Conservation (phyloP, 2,888 invertebrate genomes). For the Campoplex nolae region DNA sequence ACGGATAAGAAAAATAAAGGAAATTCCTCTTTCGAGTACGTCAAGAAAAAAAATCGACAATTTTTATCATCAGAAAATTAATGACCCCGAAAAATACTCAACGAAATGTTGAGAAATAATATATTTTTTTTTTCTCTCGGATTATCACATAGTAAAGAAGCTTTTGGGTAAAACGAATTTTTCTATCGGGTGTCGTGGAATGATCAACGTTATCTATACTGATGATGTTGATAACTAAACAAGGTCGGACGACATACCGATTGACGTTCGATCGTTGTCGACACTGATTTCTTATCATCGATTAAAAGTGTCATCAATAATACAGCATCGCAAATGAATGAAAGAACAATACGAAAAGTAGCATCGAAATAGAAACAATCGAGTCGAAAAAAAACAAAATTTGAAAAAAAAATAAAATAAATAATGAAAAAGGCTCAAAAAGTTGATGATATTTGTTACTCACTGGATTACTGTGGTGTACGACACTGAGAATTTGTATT, state of each 20-base stretch:
- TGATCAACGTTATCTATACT: constrained; percentile 34
- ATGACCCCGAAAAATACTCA: neutral
- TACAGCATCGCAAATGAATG: neutral
- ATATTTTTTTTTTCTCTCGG: neutral
- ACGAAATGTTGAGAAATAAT: neutral
- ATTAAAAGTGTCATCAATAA: constrained; percentile 22
- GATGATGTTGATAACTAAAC: constrained; percentile 33
- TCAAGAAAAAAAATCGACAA: neutral
- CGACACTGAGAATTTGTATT: constrained; percentile 79
- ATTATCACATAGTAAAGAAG: neutral
- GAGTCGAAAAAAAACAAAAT: neutral
- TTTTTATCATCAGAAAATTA: neutral
- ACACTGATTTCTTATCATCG: constrained; percentile 18
- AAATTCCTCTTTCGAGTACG: neutral
- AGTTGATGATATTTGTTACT: constrained; percentile 68
- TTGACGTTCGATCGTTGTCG: constrained; percentile 24
- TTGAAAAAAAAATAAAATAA: neutral
- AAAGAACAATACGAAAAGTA: neutral
- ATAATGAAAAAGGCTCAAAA: neutral
- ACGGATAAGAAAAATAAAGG: neutral
- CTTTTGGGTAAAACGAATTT: constrained; percentile 6
- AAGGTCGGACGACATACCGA: constrained; percentile 39
- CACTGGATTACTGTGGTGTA: constrained; percentile 78
- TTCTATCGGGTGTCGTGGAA: constrained; percentile 6
- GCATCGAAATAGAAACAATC: neutral